These are phyloP conservation scores for Napeogenes inachia DNA, from an alignment of 2,888 invertebrate species.

Conservation along the genomic window DNA sequence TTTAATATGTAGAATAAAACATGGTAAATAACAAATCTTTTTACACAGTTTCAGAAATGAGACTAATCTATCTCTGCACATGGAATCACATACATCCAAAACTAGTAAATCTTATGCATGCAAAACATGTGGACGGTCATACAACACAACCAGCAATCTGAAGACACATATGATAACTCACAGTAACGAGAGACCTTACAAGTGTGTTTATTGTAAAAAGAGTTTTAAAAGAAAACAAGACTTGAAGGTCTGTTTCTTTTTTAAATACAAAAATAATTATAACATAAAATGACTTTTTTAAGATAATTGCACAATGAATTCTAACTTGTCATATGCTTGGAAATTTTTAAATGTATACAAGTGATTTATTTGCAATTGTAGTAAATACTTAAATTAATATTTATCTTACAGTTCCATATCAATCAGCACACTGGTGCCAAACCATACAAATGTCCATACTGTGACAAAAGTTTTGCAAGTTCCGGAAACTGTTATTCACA, in stretches of 20 bases:
- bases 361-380: too few species aligned
- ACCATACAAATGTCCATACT: conserved; percentile 85
- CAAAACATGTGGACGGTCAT: conserved; percentile 82
- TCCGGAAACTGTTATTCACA: conserved; percentile 86
- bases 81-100: conserved; percentile 56
- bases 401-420: conserved; percentile 80
- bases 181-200: conserved; percentile 81
- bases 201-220: conserved; percentile 82
- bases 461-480: conserved; percentile 83
- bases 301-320: too few species aligned
- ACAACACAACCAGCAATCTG: conserved; percentile 82
- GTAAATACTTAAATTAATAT: background rate
- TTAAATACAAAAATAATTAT: too few species aligned
- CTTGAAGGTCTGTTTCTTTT: conserved; percentile 72
- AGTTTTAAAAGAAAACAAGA: conserved; percentile 86
- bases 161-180: conserved; percentile 84
- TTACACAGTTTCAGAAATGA: conserved; percentile 68
- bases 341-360: too few species aligned
- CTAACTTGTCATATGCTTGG: too few species aligned
- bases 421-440: conserved; percentile 86
- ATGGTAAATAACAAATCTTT: background rate
- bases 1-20: too few species aligned
- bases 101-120: conserved; percentile 59
- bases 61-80: conserved; percentile 80
- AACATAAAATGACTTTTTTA: too few species aligned